Conservation (phyloP, 2,888 invertebrate genomes). For the Drosophila pseudotakahashii region DNA sequence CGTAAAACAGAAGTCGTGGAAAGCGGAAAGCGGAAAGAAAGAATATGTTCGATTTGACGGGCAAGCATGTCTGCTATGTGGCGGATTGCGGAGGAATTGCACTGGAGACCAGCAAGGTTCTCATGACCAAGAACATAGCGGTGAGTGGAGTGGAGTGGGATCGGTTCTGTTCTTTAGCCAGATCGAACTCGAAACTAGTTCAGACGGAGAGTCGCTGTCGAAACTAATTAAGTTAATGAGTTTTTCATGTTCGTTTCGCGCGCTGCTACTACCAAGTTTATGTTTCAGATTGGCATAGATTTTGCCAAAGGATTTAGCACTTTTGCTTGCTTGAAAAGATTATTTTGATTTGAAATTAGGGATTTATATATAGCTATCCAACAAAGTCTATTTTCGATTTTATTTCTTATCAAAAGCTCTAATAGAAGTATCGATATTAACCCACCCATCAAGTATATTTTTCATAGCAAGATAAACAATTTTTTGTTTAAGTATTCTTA, state of each 20-base stretch:
- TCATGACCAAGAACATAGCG: constrained; percentile 72
- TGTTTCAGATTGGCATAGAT: constrained; percentile 9
- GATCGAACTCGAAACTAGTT: constrained; percentile 20
- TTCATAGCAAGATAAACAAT: neutral
- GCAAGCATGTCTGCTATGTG: constrained; percentile 78
- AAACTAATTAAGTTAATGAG: constrained; percentile 49
- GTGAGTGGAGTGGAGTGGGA: constrained; percentile 56
- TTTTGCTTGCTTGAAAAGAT: neutral
- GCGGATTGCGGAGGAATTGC: constrained; percentile 81
- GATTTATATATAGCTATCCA: neutral
- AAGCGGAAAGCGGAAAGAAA: constrained; percentile 33
- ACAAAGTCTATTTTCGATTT: neutral
- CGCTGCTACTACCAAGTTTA: constrained; percentile 26
- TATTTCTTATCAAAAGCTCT: neutral
- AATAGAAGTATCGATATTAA: neutral
- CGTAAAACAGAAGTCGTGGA: constrained; percentile 28
- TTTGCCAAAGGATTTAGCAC: constrained; percentile 7
- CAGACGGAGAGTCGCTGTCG: constrained; percentile 18
- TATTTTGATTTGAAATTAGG: neutral
- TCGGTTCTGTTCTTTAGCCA: neutral
- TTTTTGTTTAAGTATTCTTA: neutral
- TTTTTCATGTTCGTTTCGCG: constrained; percentile 28
- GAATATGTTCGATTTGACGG: constrained; percentile 73
- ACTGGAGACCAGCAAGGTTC: constrained; percentile 73
- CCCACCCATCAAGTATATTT: neutral